Evolutionary conservation across 2,888 invertebrate species (phyloP).

Genomic region (Eristalis tenax): DNA sequence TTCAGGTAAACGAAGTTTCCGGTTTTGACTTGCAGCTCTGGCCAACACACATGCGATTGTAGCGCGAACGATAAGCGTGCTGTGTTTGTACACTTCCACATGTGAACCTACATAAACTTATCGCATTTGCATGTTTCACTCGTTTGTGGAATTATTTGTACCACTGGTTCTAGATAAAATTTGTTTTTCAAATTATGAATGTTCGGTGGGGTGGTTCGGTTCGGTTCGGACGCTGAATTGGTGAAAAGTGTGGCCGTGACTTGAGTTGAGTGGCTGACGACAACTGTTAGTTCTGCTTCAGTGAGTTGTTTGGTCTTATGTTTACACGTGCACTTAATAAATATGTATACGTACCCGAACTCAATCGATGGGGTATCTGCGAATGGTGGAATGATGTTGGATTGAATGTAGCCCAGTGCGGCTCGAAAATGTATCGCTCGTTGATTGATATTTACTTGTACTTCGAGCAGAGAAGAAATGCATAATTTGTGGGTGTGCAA

Average conservation of each 20-base stretch:
- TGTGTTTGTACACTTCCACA: not conserved
- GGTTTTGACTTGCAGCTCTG: conserved; percentile 2
- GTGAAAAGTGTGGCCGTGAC: not conserved
- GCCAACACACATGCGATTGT: not conserved
- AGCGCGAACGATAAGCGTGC: not conserved
- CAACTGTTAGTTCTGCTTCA: not conserved
- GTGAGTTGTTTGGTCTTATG: not conserved
- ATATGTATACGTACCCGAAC: not conserved
- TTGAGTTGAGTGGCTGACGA: not conserved
- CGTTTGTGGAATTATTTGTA: not conserved
- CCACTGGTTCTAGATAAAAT: not conserved
- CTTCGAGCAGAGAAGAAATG: not conserved
- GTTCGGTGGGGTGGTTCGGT: not conserved
- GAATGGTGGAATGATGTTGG: not conserved
- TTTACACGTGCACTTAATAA: not conserved
- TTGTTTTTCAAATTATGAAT: not conserved
- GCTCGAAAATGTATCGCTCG: not conserved
- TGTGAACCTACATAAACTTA: not conserved
- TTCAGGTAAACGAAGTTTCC: conserved; percentile 23
- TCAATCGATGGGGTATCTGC: not conserved
- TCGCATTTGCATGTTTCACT: conserved; percentile 3
- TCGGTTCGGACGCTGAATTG: not conserved
- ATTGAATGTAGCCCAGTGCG: not conserved
- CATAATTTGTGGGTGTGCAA: not conserved
- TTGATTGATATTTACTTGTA: not conserved